Evolutionary conservation across 2,797 vertebrate genomes (phyloP).

Genomic region (Iguana delicatissima): DNA sequence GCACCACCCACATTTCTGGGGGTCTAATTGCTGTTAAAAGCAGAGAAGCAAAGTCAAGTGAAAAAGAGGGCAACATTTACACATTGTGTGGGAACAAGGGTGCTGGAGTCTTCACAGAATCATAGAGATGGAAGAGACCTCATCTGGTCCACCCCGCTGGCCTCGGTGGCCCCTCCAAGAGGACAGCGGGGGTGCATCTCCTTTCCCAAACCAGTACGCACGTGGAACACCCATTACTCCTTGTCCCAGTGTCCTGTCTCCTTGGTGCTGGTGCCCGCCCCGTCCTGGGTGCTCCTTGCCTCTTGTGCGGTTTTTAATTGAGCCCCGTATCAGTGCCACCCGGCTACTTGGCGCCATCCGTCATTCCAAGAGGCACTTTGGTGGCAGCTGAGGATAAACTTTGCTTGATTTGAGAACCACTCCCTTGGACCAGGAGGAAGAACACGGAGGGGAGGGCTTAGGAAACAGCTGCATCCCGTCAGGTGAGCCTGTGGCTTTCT

Average conservation of each 20-base stretch:
- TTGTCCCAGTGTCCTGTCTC: neutral
- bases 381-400: neutral
- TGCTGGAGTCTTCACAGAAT: neutral
- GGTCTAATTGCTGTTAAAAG: neutral
- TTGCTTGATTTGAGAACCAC: neutral
- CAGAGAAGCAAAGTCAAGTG: neutral
- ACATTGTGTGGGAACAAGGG: too few relatives aligned
- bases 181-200: too few relatives aligned
- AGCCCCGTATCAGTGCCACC: slow-evolving; percentile 14
- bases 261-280: neutral
- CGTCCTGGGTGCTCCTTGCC: neutral
- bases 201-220: neutral
- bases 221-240: too few relatives aligned
- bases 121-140: neutral
- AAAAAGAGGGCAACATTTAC: neutral
- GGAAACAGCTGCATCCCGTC: neutral
- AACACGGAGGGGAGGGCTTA: neutral
- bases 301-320: slow-evolving; percentile 13
- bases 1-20: neutral
- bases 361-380: slow-evolving; percentile 25
- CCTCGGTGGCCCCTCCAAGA: neutral
- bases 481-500: too few relatives aligned
- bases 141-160: neutral
- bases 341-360: neutral
- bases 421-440: neutral